Evolutionary conservation across 2,113 vertebrate species (phyloP).

Genomic region (Albula goreensis): DNA sequence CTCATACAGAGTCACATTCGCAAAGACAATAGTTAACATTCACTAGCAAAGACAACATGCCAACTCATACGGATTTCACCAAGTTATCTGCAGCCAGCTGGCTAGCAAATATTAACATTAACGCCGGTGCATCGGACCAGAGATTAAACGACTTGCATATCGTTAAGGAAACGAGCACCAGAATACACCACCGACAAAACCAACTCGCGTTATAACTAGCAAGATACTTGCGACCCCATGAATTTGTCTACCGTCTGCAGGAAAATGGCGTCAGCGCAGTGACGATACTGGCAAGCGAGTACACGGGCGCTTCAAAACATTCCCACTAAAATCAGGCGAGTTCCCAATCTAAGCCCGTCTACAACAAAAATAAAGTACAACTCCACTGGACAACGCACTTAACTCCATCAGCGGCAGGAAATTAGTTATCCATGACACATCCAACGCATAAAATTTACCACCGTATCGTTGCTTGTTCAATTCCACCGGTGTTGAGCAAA

Average conservation of each 20-base stretch:
- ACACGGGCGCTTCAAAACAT: conserved; percentile 26
- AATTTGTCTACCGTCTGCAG: neutral
- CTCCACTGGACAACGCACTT: neutral
- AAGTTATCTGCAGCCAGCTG: too few relatives aligned
- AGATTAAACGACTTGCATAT: neutral
- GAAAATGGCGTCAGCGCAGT: conserved; percentile 34
- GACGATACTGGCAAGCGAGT: conserved; percentile 24
- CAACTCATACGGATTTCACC: too few relatives aligned
- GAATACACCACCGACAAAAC: neutral
- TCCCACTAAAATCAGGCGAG: neutral
- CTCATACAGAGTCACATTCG: too few relatives aligned
- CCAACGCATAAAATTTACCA: neutral
- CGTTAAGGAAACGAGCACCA: neutral
- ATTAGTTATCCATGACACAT: neutral
- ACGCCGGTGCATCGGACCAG: too few relatives aligned
- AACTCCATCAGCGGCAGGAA: neutral
- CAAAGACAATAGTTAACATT: too few relatives aligned
- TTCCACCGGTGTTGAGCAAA: neutral
- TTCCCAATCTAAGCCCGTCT: neutral
- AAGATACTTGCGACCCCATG: neutral
- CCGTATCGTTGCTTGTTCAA: neutral
- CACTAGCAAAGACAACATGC: too few relatives aligned
- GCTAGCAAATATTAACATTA: too few relatives aligned
- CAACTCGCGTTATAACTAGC: neutral
- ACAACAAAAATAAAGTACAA: neutral